Conservation (phyloP, 2,888 invertebrate genomes). For the Nymphalis polychloros region DNA sequence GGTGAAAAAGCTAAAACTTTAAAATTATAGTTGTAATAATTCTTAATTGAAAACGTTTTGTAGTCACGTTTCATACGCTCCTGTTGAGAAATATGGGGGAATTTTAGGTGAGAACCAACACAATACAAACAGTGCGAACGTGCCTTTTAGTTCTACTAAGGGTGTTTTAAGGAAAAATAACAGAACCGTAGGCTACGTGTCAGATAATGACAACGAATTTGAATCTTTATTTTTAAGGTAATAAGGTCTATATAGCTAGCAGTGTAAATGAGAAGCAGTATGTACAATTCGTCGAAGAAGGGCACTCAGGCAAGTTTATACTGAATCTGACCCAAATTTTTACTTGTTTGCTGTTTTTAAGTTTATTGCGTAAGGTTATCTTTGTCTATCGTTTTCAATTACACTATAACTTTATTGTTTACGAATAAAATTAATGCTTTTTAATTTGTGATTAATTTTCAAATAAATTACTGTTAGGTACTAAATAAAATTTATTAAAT, state of each 20-base stretch:
- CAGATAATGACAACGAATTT: slow-evolving; percentile 5
- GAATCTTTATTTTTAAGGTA: background rate
- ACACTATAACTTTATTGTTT: background rate
- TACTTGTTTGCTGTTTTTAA: slow-evolving; percentile 24
- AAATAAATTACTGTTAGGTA: too few relatives aligned
- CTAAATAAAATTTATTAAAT: background rate
- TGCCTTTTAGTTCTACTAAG: slow-evolving; percentile 39
- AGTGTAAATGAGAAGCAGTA: background rate
- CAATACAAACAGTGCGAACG: slow-evolving; percentile 37
- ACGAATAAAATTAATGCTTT: background rate
- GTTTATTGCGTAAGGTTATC: slow-evolving; percentile 10
- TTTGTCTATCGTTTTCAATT: slow-evolving; percentile 13
- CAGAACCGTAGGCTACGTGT: slow-evolving; percentile 18
- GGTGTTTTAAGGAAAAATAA: slow-evolving; percentile 37
- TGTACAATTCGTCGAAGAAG: slow-evolving; percentile 24
- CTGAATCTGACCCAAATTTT: slow-evolving; percentile 29
- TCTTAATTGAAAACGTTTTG: slow-evolving; percentile 28
- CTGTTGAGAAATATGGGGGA: slow-evolving; percentile 22
- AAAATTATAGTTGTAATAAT: background rate
- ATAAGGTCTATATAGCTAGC: slow-evolving; percentile 11
- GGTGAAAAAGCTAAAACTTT: background rate
- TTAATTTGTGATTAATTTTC: background rate
- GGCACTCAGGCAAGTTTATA: slow-evolving; percentile 29
- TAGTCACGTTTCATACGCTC: slow-evolving; percentile 32
- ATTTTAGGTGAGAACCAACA: slow-evolving; percentile 36